Base-by-base conservation (phyloP, 2,797 vertebrate species). In the Acrossocheilus fasciatus region DNA sequence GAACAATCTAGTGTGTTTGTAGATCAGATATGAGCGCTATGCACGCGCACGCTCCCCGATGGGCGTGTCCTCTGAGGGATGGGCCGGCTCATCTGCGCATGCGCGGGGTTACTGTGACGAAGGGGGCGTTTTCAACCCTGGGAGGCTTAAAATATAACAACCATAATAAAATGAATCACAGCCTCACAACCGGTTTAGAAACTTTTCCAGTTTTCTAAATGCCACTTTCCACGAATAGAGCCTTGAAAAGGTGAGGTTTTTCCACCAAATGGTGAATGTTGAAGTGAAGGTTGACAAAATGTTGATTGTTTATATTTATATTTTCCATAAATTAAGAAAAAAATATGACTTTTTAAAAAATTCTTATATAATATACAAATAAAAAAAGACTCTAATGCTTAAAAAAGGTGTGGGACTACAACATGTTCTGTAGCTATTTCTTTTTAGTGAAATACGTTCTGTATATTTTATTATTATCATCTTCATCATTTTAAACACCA, bases 1-100 rank as follows among this genome's bases (percentile, higher is more conserved):
- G 18, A 2, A 17, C 76, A 5, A 62, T 68, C 72, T 12, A 5
- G 4, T 12, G 8, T 39, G 34, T 64, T 76, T 87, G 77, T 0
- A 84, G 23, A 84, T 89, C 88, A 57, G 81, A 77, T 52, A 41
- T 66, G n/a, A 75, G 66, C 66, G 39, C 17, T 5, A 18, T 11
- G 62, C 26, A 75, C 54, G 83, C 74, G 62, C 47, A 45, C 14
- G 43, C 26, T 36, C 36, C 41, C 6, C 2, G 5, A 64, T 64
- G 45, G 80, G 87, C 84, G 80, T 50, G 87, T 41, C 47, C 52
- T 68, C 12, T 36, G 81, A 79, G 80, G 79, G 87, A 59, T 57
- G 45, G 83, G 83, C 36, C 23, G 17, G 23, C 8, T 73, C 23
- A 5, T 76, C 4, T 76, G 47, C 78, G 70, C 87, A 84, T 69